These are phyloP conservation scores for Hormaphis cornu DNA, from an alignment of 1,140 invertebrate species.

Conservation along the genomic window DNA sequence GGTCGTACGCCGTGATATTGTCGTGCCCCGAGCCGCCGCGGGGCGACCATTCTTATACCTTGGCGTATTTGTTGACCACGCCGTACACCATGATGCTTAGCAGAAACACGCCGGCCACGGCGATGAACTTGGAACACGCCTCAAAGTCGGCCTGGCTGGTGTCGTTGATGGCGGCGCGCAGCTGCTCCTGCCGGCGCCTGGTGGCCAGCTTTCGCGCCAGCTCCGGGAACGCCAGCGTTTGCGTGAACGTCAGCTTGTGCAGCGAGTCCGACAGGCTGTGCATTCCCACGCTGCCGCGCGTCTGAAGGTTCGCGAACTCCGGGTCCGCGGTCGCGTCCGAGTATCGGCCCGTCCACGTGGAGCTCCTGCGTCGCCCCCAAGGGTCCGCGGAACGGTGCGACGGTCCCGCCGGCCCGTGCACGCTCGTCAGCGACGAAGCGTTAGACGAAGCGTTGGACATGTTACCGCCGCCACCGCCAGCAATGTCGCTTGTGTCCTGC, in stretches of 20 bases:
- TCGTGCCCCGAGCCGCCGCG: slow-evolving; percentile 42
- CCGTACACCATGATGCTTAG: slow-evolving; percentile 64
- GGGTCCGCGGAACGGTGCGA: slow-evolving; percentile 43
- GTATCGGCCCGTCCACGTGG: slow-evolving; percentile 49
- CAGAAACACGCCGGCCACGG: slow-evolving; percentile 57
- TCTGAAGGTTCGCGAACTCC: slow-evolving; percentile 57
- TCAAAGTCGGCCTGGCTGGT: slow-evolving; percentile 43
- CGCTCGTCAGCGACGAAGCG: slow-evolving; percentile 47
- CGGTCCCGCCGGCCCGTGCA: slow-evolving; percentile 41
- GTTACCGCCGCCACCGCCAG: slow-evolving; percentile 37
- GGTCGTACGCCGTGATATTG: background rate
- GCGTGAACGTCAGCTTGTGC: slow-evolving; percentile 65
- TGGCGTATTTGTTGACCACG: slow-evolving; percentile 64
- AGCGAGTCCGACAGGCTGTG: slow-evolving; percentile 61
- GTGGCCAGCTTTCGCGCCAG: slow-evolving; percentile 57
- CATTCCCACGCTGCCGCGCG: slow-evolving; percentile 58
- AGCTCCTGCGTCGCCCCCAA: slow-evolving; percentile 43
- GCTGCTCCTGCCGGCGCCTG: slow-evolving; percentile 49
- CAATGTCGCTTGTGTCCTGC: slow-evolving; percentile 45
- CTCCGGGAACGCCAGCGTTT: slow-evolving; percentile 62
- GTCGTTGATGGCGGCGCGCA: slow-evolving; percentile 42
- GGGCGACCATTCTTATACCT: slow-evolving; percentile 65
- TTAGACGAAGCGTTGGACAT: slow-evolving; percentile 47
- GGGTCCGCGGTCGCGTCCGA: slow-evolving; percentile 58
- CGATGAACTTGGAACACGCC: slow-evolving; percentile 44